Base-by-base conservation (phyloP, 92 coral and sea anemone species). In the Phymanthus crucifer region DNA sequence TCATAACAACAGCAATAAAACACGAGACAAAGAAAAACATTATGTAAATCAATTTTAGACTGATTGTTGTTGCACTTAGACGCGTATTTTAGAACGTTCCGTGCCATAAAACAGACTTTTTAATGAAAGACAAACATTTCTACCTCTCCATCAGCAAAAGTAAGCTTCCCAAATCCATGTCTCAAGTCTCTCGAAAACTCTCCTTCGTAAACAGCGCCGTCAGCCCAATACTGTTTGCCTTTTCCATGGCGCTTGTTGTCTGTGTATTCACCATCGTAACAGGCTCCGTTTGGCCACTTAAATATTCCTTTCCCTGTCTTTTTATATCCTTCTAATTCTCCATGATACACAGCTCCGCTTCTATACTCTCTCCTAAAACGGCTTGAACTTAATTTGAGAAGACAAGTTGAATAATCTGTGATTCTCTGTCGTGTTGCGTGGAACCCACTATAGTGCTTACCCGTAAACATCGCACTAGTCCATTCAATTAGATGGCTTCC, bases 271-370 rank as follows among this genome's bases (percentile, higher is more conserved):
- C 99, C 99, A 45, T 93, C 91, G 67, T 96, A 96, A 73, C 98
- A 90, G 40, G 98, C 93, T 50, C 99, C 99, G 73, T 89, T 96
- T 12, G 99, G 98, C 99, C 99, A 96, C 80, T 87, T 88, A 75
- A 96, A 96, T 65, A 93, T 73, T 0, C 99, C 99, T 65, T 77
- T 81, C 0, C 98, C 98, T 29, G 89, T 91, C 61, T 92, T 91
- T 85, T 96, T 96, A 27, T 84, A 87, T 13, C 93, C 98, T 23
- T 90, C 94, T 4, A 90, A 85, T 76, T 88, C 92, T 16, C 98
- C 98, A 57, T 90, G 91, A 73, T 92, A 90, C 29, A 91, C 92
- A 4, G 97, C 98, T 0, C 97, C 97, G 72, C 95, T 95, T 58
- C 88, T 89, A 87, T 93, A 93, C 61, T 94, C 97, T 37, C 93